These are phyloP conservation scores for Formica exsecta DNA, from an alignment of 1,140 invertebrate genomes.

Conservation along the genomic window DNA sequence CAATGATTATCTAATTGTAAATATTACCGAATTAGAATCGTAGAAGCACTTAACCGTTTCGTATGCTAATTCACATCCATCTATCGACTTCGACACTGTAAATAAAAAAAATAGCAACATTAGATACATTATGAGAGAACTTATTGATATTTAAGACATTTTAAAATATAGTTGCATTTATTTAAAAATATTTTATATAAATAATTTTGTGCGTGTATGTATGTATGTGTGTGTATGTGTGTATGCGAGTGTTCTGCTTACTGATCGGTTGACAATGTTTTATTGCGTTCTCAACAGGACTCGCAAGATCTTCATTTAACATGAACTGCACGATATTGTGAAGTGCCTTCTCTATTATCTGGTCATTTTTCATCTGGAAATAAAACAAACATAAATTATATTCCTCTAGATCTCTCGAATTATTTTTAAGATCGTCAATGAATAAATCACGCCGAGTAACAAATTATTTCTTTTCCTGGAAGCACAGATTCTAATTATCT, in stretches of 20 bases:
- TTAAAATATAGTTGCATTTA: neutral
- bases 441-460: neutral
- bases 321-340: neutral
- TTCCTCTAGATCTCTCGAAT: neutral
- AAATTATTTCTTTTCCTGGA: neutral
- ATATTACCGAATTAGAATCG: slow-evolving; percentile 61
- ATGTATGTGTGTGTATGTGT: no score
- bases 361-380: slow-evolving; percentile 61
- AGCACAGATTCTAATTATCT: neutral
- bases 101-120: slow-evolving; percentile 27
- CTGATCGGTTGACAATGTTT: neutral
- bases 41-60: slow-evolving; percentile 61
- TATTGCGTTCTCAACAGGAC: neutral
- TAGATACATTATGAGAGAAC: neutral
- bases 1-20: neutral
- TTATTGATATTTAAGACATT: neutral
- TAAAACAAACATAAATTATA: neutral
- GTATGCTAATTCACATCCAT: slow-evolving; percentile 71
- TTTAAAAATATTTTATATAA: slow-evolving; percentile 15
- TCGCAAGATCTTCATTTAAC: neutral
- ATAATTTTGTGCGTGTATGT: neutral
- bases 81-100: slow-evolving; percentile 59
- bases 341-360: slow-evolving; percentile 29
- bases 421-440: neutral
- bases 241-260: neutral